phyloP scores from a whole-genome alignment of 2,113 vertebrate species.

The Atherinomorus stipes region DNA sequence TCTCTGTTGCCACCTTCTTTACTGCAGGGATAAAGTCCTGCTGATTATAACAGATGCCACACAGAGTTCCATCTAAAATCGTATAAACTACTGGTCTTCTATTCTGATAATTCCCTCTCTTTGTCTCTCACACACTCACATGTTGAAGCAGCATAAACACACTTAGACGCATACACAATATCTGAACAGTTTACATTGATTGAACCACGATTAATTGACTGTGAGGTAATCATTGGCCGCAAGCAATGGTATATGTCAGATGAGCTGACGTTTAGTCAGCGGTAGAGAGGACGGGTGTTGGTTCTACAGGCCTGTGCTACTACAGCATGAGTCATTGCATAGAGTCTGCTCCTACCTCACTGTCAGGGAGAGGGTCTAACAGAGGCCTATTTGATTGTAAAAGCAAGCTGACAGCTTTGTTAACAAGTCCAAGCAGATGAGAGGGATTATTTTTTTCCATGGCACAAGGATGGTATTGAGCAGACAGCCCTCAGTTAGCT shows the following conservation, averaged over 20 bases:
- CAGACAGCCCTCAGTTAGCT: constrained; percentile 61
- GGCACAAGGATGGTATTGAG: constrained; percentile 79
- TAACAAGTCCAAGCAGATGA: constrained; percentile 88
- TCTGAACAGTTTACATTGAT: constrained; percentile 80
- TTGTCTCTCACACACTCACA: constrained; percentile 17
- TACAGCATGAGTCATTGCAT: constrained; percentile 44
- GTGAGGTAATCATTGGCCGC: constrained; percentile 87
- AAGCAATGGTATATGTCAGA: constrained; percentile 80
- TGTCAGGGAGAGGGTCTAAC: constrained; percentile 81
- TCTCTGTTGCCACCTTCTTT: constrained; percentile 52
- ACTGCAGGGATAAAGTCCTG: constrained; percentile 69
- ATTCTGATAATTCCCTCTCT: constrained; percentile 59
- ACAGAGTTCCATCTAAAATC: constrained; percentile 73
- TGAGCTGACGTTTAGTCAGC: constrained; percentile 77
- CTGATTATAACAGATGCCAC: constrained; percentile 77
- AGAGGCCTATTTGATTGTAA: constrained; percentile 86
- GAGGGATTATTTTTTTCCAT: constrained; percentile 86
- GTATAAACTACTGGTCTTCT: constrained; percentile 62
- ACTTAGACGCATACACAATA: constrained; percentile 39
- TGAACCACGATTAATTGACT: constrained; percentile 86
- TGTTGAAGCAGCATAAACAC: not conserved
- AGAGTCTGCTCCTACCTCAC: constrained; percentile 41
- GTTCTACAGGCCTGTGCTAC: constrained; percentile 17
- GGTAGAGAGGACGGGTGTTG: constrained; percentile 29
- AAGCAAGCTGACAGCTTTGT: constrained; percentile 88